Conservation (phyloP, 2,797 vertebrate species). For the Muscicapa striata region DNA sequence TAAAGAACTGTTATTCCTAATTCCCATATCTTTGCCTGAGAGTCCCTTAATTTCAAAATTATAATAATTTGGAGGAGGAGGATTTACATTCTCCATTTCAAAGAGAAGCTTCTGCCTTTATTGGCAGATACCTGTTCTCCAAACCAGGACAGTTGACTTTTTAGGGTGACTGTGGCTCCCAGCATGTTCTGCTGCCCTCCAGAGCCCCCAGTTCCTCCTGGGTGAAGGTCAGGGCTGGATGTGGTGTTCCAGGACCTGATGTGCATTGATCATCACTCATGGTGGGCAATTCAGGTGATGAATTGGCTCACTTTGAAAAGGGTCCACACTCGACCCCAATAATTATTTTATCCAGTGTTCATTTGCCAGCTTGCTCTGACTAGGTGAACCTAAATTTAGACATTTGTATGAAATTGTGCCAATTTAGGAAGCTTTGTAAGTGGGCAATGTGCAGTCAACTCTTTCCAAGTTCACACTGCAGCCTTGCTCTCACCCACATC, state of each 20-base stretch:
- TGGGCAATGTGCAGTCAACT: background rate
- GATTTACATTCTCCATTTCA: too few species aligned
- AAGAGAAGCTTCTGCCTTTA: too few species aligned
- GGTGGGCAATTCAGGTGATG: background rate
- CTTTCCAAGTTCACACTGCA: accelerated
- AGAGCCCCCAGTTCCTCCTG: background rate
- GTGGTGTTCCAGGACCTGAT: background rate
- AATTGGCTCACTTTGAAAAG: background rate
- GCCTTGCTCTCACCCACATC: background rate
- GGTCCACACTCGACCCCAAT: accelerated
- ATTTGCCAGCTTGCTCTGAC: background rate
- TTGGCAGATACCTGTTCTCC: too few species aligned
- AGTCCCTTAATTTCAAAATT: too few species aligned
- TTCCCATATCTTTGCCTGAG: too few species aligned
- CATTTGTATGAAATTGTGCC: background rate
- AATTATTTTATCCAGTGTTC: background rate
- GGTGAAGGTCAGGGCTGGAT: background rate
- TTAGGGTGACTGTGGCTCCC: background rate
- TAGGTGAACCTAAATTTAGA: background rate
- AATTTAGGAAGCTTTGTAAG: background rate
- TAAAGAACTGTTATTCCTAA: too few species aligned
- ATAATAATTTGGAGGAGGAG: too few species aligned
- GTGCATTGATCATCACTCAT: background rate
- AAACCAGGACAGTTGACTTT: background rate
- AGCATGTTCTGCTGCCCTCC: accelerated